These are phyloP conservation scores for Apamea crenata DNA, from an alignment of 2,888 invertebrate genomes.

Conservation along the genomic window DNA sequence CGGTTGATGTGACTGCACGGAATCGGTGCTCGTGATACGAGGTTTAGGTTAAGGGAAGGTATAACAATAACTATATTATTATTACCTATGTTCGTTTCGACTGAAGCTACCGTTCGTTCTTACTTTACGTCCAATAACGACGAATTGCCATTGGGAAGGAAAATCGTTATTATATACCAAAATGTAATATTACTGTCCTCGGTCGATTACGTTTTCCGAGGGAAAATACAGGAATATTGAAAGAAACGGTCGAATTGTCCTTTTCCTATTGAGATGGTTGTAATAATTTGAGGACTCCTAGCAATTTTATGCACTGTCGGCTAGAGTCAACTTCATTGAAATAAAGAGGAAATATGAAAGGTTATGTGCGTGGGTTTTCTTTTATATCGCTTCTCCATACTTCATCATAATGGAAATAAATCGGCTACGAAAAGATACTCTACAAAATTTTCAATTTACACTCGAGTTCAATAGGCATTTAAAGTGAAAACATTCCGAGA, in stretches of 20 bases:
- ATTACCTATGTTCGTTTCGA: conserved; percentile 84
- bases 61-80: conserved; percentile 87
- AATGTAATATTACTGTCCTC: conserved; percentile 81
- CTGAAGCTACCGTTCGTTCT: conserved; percentile 80
- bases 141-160: conserved; percentile 84
- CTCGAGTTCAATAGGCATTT: conserved; percentile 26
- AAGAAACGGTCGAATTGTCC: conserved; percentile 80
- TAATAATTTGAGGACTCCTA: conserved; percentile 78
- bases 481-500: conserved; percentile 41
- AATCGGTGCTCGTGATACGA: conserved; percentile 67
- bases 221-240: conserved; percentile 80
- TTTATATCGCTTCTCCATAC: conserved; percentile 18
- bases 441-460: conserved; percentile 21
- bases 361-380: conserved; percentile 48
- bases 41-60: conserved; percentile 80
- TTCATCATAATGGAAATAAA: conserved; percentile 26
- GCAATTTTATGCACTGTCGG: conserved; percentile 77
- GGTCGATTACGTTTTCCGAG: conserved; percentile 81
- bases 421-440: conserved; percentile 3
- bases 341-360: conserved; percentile 65
- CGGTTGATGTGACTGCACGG: conserved; percentile 58
- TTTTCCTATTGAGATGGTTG: conserved; percentile 78
- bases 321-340: conserved; percentile 71
- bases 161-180: conserved; percentile 84
- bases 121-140: conserved; percentile 86